Percentiles rank a stretch among this genome's conserved stretches.
Conservation (phyloP, 2,113 vertebrate genomes). For the Aspidoscelis tigris region DNA sequence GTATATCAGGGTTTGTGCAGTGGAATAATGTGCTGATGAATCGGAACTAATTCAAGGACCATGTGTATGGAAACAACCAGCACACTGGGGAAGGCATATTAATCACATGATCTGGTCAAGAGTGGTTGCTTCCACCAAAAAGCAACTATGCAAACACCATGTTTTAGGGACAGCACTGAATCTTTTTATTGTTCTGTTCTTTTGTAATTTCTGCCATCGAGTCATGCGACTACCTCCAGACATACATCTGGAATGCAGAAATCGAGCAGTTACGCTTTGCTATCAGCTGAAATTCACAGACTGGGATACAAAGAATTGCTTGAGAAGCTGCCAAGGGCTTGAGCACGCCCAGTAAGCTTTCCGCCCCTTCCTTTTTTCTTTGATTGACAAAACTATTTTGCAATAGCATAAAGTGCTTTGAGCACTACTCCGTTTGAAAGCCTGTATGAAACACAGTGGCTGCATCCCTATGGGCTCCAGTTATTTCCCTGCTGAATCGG, state of each 20-base stretch:
- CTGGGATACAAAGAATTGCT: background rate
- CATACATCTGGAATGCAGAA: accelerated
- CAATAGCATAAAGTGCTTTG: background rate
- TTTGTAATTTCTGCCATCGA: constrained; percentile 18
- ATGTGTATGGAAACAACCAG: background rate
- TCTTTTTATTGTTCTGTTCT: constrained; percentile 34
- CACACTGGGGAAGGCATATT: background rate
- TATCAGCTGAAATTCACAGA: constrained; percentile 17
- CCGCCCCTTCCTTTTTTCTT: background rate
- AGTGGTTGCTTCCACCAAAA: background rate
- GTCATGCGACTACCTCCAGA: constrained; percentile 21
- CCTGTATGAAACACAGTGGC: background rate
- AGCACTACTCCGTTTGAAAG: constrained; percentile 12
- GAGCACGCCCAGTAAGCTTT: background rate
- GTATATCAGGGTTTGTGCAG: no score
- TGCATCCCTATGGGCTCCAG: no score
- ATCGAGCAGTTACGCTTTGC: constrained; percentile 4
- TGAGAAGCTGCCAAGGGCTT: background rate
- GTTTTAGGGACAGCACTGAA: background rate
- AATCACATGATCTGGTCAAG: background rate
- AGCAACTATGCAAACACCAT: background rate
- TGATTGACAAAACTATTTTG: background rate
- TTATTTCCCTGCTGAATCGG: no score
- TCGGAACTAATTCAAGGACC: constrained; percentile 21
- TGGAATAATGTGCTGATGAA: background rate